Percentiles rank a stretch among this genome's conserved stretches.
Evolutionary conservation across 1,140 invertebrate species (phyloP).

Genomic region (Drosophila pachea): DNA sequence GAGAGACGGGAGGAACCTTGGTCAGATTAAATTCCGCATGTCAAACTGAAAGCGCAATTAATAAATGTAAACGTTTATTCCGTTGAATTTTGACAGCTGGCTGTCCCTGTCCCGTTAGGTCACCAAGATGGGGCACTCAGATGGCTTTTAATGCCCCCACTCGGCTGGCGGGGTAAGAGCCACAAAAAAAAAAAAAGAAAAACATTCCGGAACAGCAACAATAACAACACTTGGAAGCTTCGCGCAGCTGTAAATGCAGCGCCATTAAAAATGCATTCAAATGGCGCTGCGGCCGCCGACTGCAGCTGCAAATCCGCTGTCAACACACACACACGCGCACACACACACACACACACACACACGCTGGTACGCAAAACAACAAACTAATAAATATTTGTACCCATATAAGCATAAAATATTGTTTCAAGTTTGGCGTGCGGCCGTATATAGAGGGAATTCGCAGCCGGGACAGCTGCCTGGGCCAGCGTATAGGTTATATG

Average conservation of each 20-base stretch:
- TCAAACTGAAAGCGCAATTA: constrained; percentile 54
- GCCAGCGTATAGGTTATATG: too few species aligned
- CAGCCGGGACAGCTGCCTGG: constrained; percentile 13
- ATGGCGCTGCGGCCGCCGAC: constrained; percentile 32
- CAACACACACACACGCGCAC: constrained; percentile 14
- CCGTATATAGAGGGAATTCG: not conserved
- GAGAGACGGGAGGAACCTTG: constrained; percentile 12
- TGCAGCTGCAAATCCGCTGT: constrained; percentile 38
- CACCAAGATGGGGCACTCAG: constrained; percentile 18
- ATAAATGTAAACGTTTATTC: constrained; percentile 58
- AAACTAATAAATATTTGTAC: constrained; percentile 73
- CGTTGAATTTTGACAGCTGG: constrained; percentile 29
- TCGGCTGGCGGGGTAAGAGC: constrained; percentile 5
- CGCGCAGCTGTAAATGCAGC: constrained; percentile 42
- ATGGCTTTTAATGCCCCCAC: constrained; percentile 42
- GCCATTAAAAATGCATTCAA: constrained; percentile 53
- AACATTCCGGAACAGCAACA: not conserved
- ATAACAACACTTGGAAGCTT: not conserved
- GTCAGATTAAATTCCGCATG: constrained; percentile 43
- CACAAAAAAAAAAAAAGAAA: not conserved
- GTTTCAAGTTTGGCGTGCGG: constrained; percentile 41
- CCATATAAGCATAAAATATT: constrained; percentile 72
- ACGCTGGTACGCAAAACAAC: constrained; percentile 38
- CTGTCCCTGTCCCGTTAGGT: constrained; percentile 23
- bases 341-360: constrained; percentile 15